A percentile compares a stretch with the other conserved stretches of the same genome.
phyloP scores from a whole-genome alignment of 2,797 vertebrate species.

The Nannoperca obscura region DNA sequence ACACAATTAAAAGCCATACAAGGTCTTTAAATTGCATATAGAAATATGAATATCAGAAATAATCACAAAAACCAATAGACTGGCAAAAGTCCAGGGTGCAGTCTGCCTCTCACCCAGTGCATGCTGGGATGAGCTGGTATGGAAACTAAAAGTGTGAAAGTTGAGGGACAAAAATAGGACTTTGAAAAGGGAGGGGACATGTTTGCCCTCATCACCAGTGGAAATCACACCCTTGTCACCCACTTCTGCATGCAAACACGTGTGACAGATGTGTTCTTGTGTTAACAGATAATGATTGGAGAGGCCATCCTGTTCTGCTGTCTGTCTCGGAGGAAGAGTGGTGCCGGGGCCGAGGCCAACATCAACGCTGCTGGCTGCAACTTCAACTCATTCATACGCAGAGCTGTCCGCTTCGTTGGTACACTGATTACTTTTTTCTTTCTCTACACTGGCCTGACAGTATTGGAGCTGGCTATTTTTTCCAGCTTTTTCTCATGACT shows the following conservation, averaged over 20 bases:
- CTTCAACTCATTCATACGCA: constrained; percentile 98
- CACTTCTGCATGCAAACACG: not conserved
- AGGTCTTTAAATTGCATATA: not conserved
- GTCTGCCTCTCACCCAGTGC: not conserved
- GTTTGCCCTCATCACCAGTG: not conserved
- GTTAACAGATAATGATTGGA: constrained; percentile 94
- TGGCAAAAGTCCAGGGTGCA: not conserved
- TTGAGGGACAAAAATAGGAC: not conserved
- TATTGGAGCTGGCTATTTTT: not conserved
- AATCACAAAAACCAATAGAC: not conserved
- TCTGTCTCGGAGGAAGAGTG: constrained; percentile 89
- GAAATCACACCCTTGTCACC: not conserved
- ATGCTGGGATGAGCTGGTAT: not conserved
- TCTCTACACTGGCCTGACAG: not conserved
- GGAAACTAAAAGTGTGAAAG: not conserved
- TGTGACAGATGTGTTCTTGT: constrained; percentile 22
- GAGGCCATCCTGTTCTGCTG: constrained; percentile 98
- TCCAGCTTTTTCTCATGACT: not conserved
- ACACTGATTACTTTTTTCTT: constrained; percentile 39
- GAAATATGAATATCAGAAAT: not conserved
- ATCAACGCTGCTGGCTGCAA: constrained; percentile 99
- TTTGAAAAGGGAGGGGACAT: not conserved
- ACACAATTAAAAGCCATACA: not conserved
- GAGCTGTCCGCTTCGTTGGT: constrained; percentile 97
- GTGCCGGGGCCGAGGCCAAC: constrained; percentile 90